Evolutionary conservation across 2,797 vertebrate species (phyloP).

Genomic region (Botia almorhae): DNA sequence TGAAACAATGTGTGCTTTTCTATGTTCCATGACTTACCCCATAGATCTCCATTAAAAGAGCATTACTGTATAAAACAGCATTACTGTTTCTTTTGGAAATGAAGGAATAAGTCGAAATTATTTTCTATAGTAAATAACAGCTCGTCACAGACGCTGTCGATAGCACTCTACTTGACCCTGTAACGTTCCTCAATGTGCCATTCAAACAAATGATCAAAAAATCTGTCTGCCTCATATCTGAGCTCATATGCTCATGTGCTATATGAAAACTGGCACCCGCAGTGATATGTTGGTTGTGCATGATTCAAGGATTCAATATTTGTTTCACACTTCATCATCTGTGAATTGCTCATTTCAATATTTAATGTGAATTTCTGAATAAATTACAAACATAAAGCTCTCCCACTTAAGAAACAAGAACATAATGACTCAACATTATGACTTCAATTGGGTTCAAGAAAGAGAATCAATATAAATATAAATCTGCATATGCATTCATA

Average conservation of each 20-base stretch:
- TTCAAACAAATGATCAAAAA: not conserved
- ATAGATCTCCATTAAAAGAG: not conserved
- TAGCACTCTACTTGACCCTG: not conserved
- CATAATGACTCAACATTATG: not conserved
- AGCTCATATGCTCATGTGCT: not conserved
- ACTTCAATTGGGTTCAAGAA: not conserved
- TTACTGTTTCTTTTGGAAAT: not conserved
- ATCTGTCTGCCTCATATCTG: not conserved
- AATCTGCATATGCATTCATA: too few relatives aligned
- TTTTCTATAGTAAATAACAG: not conserved
- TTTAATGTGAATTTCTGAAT: conserved; percentile 29
- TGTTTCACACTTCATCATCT: conserved; percentile 42
- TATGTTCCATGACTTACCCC: not conserved
- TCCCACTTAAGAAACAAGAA: not conserved
- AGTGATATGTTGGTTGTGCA: conserved; percentile 7
- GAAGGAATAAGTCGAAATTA: not conserved
- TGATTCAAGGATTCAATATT: conserved; percentile 46
- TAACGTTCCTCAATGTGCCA: not conserved
- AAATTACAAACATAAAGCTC: conserved; percentile 1
- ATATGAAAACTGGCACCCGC: conserved; percentile 19
- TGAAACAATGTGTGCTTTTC: not conserved
- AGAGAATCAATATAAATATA: not conserved
- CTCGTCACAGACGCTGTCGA: not conserved
- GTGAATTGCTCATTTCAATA: conserved; percentile 26
- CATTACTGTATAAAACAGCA: not conserved